Conservation (phyloP, 2,797 vertebrate genomes). For the Phataginus tetradactyla region DNA sequence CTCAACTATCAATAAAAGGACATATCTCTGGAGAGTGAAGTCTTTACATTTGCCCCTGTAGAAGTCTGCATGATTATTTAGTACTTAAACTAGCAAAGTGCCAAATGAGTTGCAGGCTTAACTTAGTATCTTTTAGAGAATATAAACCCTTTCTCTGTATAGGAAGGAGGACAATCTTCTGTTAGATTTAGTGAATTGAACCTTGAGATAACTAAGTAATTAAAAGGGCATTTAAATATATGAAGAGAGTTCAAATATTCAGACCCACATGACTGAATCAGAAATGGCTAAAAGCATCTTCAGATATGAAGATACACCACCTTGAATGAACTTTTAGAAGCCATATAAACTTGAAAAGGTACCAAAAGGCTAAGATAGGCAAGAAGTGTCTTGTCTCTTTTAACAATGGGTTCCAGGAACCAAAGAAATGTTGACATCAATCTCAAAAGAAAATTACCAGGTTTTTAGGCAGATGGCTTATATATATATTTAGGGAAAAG, state of each 20-base stretch:
- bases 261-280: neutral
- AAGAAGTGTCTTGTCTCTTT: conserved; percentile 43
- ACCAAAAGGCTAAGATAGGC: neutral
- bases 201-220: neutral
- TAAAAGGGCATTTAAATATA: neutral
- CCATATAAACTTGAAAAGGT: conserved; percentile 1
- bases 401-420: conserved; percentile 58
- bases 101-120: conserved; percentile 58
- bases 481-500: conserved; percentile 20
- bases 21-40: neutral
- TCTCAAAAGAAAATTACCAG: conserved; percentile 56
- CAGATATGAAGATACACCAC: neutral
- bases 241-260: conserved; percentile 20
- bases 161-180: neutral
- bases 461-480: conserved; percentile 47
- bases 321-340: conserved; percentile 32
- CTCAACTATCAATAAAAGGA: neutral
- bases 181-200: neutral
- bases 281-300: neutral
- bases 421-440: conserved; percentile 65
- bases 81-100: conserved; percentile 59
- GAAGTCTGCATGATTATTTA: conserved; percentile 63
- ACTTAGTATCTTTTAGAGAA: conserved; percentile 3
- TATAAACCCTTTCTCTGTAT: neutral
- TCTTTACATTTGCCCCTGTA: neutral